Conservation (phyloP, 2,888 invertebrate genomes). For the Agonopterix alstromeriana region DNA sequence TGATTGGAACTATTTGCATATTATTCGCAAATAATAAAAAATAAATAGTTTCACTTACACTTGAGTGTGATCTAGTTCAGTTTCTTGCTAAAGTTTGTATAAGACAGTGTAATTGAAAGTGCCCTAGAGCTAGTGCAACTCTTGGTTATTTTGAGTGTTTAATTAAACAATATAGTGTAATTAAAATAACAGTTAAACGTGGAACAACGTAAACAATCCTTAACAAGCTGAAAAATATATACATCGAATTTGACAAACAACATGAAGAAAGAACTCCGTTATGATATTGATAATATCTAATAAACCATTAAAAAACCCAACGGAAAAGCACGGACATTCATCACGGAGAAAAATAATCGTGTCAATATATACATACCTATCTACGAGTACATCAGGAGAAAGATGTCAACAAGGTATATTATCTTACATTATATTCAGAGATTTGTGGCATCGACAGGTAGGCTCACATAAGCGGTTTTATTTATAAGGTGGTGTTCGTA, state of each 20-base stretch:
- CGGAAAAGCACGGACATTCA: too few species aligned
- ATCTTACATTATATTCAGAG: conserved; percentile 36
- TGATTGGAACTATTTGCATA: conserved; percentile 57
- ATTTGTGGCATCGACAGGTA: conserved; percentile 54
- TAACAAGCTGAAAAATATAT: too few species aligned
- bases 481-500: conserved; percentile 62
- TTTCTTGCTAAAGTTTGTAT: conserved; percentile 11
- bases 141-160: background rate
- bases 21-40: conserved; percentile 53
- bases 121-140: background rate
- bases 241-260: too few species aligned
- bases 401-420: conserved; percentile 58
- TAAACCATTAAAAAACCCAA: too few species aligned
- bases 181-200: too few species aligned
- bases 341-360: too few species aligned
- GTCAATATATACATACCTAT: conserved; percentile 8
- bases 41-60: conserved; percentile 47
- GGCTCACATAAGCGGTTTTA: conserved; percentile 55
- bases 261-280: too few species aligned
- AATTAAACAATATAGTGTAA: too few species aligned
- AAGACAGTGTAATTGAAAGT: background rate
- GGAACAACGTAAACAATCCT: too few species aligned
- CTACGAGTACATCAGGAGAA: conserved; percentile 14
- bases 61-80: conserved; percentile 33
- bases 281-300: too few species aligned